Evolutionary conservation across 2,113 vertebrate species (phyloP), one percentile per base, ranked within the genome.

Genomic region (Elephas maximus): DNA sequence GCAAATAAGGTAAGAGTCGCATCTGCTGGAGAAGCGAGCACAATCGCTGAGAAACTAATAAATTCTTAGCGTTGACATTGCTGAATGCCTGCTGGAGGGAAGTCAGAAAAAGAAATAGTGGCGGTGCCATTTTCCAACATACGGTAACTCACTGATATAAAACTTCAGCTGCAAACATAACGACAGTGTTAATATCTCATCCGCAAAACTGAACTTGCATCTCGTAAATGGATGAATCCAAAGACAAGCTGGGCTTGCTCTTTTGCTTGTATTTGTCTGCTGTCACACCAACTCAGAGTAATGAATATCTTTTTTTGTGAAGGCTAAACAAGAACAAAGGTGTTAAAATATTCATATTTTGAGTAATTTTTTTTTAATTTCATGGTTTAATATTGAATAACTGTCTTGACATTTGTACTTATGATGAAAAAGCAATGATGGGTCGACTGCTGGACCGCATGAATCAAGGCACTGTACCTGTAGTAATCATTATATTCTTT

Each of bases 281-380:
- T 60, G 24, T 21, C 9, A 89, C 15, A 5, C 53, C 5, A 1
- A 45, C 2, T 67, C 57, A 7, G 57, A 28, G n/a, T 57, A 1
- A 53, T 23, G 51, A 30, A 24, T 20, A 28, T 67, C 28, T 77
- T 84, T 76, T 83, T 44, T 63, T 51, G 14, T 45, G 45, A 60
- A n/a, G n/a, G 28, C 37, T 60, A 62, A 77, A 45, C 45, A 53
- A 81, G 73, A 48, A 23, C 33, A 89, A 30, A 82, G 51, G 60
- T 37, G 83, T 21, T 79, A 60, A 88, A 82, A 48, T 81, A 81
- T 30, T 63, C 57, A 88, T 63, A 74, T 51, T 81, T 81, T 94
- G 69, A 26, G 37, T 74, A 63, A 11, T 2, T 30, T 21, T 71
- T 73, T 80, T 88, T 8, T 0, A 23, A 41, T 37, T 81, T 74